These are phyloP conservation scores for Watsonalla binaria DNA, from an alignment of 2,888 invertebrate genomes.

Conservation along the genomic window DNA sequence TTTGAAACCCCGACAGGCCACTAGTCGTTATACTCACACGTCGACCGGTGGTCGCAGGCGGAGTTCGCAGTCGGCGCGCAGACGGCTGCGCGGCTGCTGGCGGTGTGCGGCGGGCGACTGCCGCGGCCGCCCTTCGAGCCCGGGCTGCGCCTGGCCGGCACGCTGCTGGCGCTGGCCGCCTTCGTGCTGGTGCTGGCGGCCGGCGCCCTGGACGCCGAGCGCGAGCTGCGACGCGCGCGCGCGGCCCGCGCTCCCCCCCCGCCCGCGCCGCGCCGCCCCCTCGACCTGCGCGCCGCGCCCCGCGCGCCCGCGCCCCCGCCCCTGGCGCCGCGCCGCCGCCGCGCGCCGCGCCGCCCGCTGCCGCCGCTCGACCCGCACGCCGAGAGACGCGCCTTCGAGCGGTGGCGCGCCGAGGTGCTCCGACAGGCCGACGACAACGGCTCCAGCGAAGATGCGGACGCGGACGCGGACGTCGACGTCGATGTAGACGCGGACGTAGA, in stretches of 20 bases:
- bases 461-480: conserved; percentile 10
- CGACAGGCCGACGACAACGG: conserved; percentile 37
- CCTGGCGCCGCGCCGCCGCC: conserved; percentile 26
- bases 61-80: conserved; percentile 69
- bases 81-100: conserved; percentile 27
- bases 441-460: conserved; percentile 45
- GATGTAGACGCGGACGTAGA: conserved; percentile 9
- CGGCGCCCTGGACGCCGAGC: conserved; percentile 38
- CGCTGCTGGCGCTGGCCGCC: conserved; percentile 36
- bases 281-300: conserved; percentile 19
- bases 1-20: conserved; percentile 48
- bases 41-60: conserved; percentile 70
- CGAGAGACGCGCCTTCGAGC: conserved; percentile 58
- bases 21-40: conserved; percentile 3
- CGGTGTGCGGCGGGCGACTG: conserved; percentile 35
- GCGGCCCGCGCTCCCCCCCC: conserved; percentile 72
- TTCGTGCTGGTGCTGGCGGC: conserved; percentile 47
- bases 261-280: conserved; percentile 64
- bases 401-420: conserved; percentile 54
- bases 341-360: conserved; percentile 24
- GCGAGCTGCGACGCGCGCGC: conserved; percentile 33
- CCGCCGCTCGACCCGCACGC: conserved; percentile 38
- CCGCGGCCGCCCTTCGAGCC: conserved; percentile 77
- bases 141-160: conserved; percentile 73
- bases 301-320: conserved; percentile 31